Base-by-base conservation (phyloP, 2,888 invertebrate genomes). In the Caenorhabditis afra region DNA sequence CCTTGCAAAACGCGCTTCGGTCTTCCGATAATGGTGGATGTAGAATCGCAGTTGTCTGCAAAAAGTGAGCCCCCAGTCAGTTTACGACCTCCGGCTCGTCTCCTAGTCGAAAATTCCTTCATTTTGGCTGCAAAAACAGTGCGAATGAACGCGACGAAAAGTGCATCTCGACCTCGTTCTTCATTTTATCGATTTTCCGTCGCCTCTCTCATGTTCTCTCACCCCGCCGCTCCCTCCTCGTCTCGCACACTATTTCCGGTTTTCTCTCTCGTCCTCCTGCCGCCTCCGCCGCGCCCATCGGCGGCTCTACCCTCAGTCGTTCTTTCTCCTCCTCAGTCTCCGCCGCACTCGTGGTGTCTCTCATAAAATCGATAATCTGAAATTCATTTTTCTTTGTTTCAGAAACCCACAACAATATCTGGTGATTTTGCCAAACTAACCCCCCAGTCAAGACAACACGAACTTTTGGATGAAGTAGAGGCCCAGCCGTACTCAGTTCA, bases 401-500 rank as follows among this genome's bases (percentile, higher is more conserved):
- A 50, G 55, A 61, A 37, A 67, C 62, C 62, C 58, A 74, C 65
- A 50, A 23, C 50, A 58, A 50, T 55, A 73, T 64, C 71, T 66
- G 62, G 76, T 64, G 76, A 57, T 64, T 68, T 62, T 52, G 49
- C 53, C 41, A 68, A 68, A 68, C 71, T 71, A 71, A 71, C 71
- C 71, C 62, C 62, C 41, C 47, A 71, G 39, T 29, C 55, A 57
- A 57, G 57, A 57, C n/a, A 49, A 41, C 64, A 41, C 45, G 50
- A 71, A 7, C 29, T 29, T 3, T 29, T 29, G 29, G 29, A 29
- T 67, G 67, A 67, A 67, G 67, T 67, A 67, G 67, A 39, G 22
- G 67, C 47, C 4, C 22, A 44, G 4, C 18, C 44, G 65, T 29
- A 7, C 29, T 29, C 7, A 29, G 7, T 29, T 7, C 29, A 29